Base-by-base conservation (phyloP, 2,888 invertebrate genomes). In the Sphinx pinastri region DNA sequence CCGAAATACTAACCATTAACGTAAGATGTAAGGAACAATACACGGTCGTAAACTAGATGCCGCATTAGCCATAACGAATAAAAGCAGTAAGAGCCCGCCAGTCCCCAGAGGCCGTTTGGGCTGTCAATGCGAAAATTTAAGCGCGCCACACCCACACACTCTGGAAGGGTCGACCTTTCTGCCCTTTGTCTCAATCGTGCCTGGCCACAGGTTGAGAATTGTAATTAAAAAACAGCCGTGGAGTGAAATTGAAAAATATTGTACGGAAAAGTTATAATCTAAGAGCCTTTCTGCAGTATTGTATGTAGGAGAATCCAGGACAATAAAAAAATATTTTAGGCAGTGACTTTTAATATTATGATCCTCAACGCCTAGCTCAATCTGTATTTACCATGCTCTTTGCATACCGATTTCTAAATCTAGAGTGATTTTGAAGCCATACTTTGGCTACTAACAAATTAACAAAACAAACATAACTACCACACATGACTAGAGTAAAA, bases 111-210 rank as follows among this genome's bases (percentile, higher is more conserved):
- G 93, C 92, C 88, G 89, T 94, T 94, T 92, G 89, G 91, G 89
- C 94, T 93, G 94, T 94, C 94, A 94, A 93, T 94, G 93, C 86
- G 92, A 90, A 93, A 92, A 94, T 94, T 93, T 94, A 94, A 92
- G 91, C 81, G 82, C 84, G 88, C 90, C 93, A 93, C 94, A 88
- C 94, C 94, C 94, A 93, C 92, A 87, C 93, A 93, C 93, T 94
- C 88, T 84, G 77, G 84, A 88, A 89, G 92, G 92, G 92, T 90
- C 90, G 92, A 91, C 90, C 92, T 88, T 82, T 85, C 12, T 86
- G 91, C 92, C 92, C 90, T 92, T 89, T 89, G 91, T 91, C 91
- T 91, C 90, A 91, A 91, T 76, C 81, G 80, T 80, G 80, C 80
- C 81, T 84, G 81, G 82, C 80, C 57, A 73, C 72, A 69, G 54